Conservation (phyloP, 2,888 invertebrate genomes). For the Drosophila planitibia region DNA sequence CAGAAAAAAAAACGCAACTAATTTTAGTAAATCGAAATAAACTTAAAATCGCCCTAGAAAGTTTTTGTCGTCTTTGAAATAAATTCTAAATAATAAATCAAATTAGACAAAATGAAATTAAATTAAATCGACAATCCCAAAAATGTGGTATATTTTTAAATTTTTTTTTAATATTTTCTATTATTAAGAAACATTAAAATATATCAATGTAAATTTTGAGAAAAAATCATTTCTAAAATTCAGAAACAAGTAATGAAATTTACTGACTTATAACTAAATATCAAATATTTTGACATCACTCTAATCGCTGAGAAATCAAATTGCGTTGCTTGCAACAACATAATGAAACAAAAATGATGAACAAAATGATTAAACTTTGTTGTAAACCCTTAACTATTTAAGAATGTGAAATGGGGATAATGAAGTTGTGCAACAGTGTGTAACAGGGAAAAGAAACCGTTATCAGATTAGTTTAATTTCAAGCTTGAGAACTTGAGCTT, state of each 20-base stretch:
- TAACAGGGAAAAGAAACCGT: not conserved
- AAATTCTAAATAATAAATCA: not conserved
- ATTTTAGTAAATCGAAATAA: not conserved
- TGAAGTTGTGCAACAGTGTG: not conserved
- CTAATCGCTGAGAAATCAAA: slow-evolving; percentile 22
- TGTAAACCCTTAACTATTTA: not conserved
- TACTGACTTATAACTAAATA: not conserved
- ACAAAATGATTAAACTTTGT: not conserved
- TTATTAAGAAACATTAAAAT: too few relatives aligned
- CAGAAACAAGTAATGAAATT: too few relatives aligned
- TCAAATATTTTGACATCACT: slow-evolving; percentile 32
- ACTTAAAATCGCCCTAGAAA: not conserved
- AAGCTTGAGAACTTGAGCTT: not conserved
- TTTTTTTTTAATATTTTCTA: too few relatives aligned
- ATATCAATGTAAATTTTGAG: not conserved
- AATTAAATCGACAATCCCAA: not conserved
- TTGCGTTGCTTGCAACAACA: slow-evolving; percentile 16
- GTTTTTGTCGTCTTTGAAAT: not conserved
- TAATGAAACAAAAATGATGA: not conserved
- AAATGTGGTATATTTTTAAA: not conserved
- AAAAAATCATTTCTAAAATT: not conserved
- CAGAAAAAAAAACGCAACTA: not conserved
- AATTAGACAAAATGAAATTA: not conserved
- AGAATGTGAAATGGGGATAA: not conserved
- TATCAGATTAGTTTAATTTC: not conserved